Evolutionary conservation across 2,888 invertebrate species (phyloP).

Genomic region (Timandra comae): DNA sequence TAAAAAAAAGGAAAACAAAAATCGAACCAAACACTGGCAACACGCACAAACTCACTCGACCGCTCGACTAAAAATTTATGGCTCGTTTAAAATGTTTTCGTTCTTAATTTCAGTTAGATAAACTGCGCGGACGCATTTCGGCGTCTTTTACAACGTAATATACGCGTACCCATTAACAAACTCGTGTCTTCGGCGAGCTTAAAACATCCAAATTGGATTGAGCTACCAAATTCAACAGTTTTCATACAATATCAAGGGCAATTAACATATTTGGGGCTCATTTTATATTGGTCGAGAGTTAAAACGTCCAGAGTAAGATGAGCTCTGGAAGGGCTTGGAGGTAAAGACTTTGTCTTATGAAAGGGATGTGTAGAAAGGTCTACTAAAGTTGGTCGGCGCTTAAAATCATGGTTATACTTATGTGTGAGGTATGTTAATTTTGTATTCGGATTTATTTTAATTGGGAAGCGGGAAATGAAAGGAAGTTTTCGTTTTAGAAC

Average conservation of each 20-base stretch:
- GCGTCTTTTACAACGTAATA: slow-evolving; percentile 60
- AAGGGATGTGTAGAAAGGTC: slow-evolving; percentile 6
- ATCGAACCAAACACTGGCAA: slow-evolving; percentile 36
- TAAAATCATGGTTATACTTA: slow-evolving; percentile 15
- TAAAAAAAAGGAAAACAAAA: slow-evolving; percentile 9
- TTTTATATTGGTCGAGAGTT: slow-evolving; percentile 8
- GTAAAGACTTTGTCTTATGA: neutral
- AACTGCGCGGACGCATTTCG: slow-evolving; percentile 54
- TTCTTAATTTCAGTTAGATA: slow-evolving; percentile 70
- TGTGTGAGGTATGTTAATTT: slow-evolving; percentile 60
- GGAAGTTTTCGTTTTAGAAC: slow-evolving; percentile 26
- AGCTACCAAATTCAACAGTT: slow-evolving; percentile 11
- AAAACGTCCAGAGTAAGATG: slow-evolving; percentile 39
- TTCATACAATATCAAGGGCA: slow-evolving; percentile 10
- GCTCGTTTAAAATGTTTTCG: slow-evolving; percentile 66
- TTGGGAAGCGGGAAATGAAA: slow-evolving; percentile 43
- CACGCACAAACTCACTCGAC: slow-evolving; percentile 43
- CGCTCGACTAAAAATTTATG: slow-evolving; percentile 49
- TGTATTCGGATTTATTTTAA: slow-evolving; percentile 52
- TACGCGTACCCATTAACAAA: slow-evolving; percentile 50
- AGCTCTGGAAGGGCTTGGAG: slow-evolving; percentile 11
- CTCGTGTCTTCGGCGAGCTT: slow-evolving; percentile 7
- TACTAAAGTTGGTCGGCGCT: neutral
- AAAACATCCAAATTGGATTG: slow-evolving; percentile 39
- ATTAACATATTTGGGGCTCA: slow-evolving; percentile 24